Conservation (phyloP, 2,797 vertebrate genomes). For the Esox lucius region DNA sequence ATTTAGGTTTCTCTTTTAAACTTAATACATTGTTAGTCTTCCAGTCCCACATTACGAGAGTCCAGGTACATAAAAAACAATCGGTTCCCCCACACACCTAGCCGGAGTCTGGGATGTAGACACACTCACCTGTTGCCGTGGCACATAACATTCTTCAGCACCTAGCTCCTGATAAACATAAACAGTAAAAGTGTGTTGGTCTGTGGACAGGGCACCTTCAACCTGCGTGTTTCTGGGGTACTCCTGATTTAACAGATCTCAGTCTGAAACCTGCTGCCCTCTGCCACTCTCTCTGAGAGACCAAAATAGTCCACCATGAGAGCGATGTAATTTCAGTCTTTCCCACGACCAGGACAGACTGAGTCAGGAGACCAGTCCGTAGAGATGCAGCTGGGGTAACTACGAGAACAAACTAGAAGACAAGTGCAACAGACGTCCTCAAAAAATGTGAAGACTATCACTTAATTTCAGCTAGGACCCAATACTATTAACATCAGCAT, state of each 20-base stretch:
- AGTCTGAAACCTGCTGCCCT: conserved; percentile 73
- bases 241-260: conserved; percentile 68
- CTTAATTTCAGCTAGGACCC: conserved; percentile 24
- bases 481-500: conserved; percentile 8
- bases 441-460: not conserved
- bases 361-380: conserved; percentile 61
- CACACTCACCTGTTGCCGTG: conserved; percentile 76
- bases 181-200: conserved; percentile 45
- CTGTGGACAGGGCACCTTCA: conserved; percentile 51
- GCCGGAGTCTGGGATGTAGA: conserved; percentile 34
- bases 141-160: conserved; percentile 77
- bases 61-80: not conserved
- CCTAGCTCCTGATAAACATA: conserved; percentile 55
- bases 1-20: not conserved
- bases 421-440: conserved; percentile 15
- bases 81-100: conserved; percentile 50
- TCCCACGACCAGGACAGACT: conserved; percentile 73
- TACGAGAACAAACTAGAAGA: conserved; percentile 50
- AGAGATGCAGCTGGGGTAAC: conserved; percentile 44
- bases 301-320: conserved; percentile 82
- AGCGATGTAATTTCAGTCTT: conserved; percentile 86
- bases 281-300: conserved; percentile 77
- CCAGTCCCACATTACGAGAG: not conserved
- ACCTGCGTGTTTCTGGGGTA: conserved; percentile 57
- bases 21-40: not conserved